Evolutionary conservation across 2,113 vertebrate species (phyloP), one percentile per base, ranked within the genome.

Genomic region (Sclerurus mexicanus): DNA sequence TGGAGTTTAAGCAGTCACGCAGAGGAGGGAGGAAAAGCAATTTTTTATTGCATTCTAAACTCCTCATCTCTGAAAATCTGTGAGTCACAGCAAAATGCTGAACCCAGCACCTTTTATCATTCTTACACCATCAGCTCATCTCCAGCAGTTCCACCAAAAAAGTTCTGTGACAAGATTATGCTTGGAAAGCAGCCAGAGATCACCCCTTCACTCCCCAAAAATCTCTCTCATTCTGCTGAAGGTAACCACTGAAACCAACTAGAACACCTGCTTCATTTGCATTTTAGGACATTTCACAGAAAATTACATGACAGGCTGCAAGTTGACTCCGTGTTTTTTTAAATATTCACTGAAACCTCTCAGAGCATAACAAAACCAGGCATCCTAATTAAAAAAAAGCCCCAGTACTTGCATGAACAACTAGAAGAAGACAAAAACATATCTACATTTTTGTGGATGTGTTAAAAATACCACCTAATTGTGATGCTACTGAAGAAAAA

Each of bases 61-160:
- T 80, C 87, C n/a, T 80, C 52, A 4, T 25, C 59, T 79, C 40
- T 83, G 72, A 56, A 15, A 81, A 79, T 42, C 16, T 37, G 31
- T 79, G 93, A 94, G 49, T 96, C 93, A 94, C 3, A 53, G 77
- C 44, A 53, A 95, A 64, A 69, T 91, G 85, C 69, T 49, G 64
- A 85, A 50, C 24, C 62, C 73, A 35, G 44, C 77, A 67, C 56
- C 53, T 89, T 52, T 24, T 56, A 42, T 52, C 59, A 20, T 52
- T 64, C 59, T 40, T 37, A 12, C 27, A 14, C n/a, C 27, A 78
- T 37, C 30, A 85, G 87, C 46, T 94, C 62, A 50, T 53, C 28
- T 6, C 71, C 40, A 79, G 50, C 80, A 40, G 20, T 71, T 50
- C 76, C 63, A 69, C 58, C 74, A 77, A 40, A 59, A 72, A 33